Conservation (phyloP, 2,113 vertebrate genomes). For the Brachyhypopomus occidentalis region DNA sequence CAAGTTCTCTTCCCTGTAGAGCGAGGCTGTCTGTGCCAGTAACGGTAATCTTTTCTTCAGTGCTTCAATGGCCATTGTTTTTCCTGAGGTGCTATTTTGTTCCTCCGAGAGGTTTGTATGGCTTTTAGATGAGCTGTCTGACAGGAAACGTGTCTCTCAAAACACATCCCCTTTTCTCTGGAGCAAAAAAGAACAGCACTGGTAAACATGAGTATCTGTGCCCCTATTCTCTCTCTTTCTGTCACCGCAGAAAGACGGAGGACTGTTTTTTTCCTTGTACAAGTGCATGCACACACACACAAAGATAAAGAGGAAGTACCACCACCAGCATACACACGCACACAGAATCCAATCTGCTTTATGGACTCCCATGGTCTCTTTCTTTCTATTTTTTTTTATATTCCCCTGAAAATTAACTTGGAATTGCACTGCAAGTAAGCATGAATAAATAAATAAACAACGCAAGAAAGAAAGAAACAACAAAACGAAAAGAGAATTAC, state of each 20-base stretch:
- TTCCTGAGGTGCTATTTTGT: conserved; percentile 11
- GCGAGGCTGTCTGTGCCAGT: background rate
- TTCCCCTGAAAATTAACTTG: no score
- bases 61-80: conserved; percentile 24
- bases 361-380: background rate
- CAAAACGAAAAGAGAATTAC: background rate
- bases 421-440: no score
- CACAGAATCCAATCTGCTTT: conserved; percentile 17
- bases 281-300: background rate
- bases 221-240: conserved; percentile 1
- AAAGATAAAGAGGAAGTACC: conserved; percentile 21
- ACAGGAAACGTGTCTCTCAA: conserved; percentile 47
- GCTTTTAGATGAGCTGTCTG: conserved; percentile 14
- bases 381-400: no score
- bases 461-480: background rate
- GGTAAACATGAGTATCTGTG: conserved; percentile 36
- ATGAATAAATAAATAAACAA: no score
- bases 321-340: conserved; percentile 9
- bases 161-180: conserved; percentile 46
- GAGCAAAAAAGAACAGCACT: background rate
- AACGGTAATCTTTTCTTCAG: background rate
- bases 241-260: conserved; percentile 6
- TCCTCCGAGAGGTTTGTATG: conserved; percentile 2
- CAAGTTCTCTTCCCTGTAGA: background rate
- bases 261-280: background rate